These are phyloP conservation scores for Bactericera cockerelli DNA, from an alignment of 1,140 invertebrate species.

Conservation along the genomic window DNA sequence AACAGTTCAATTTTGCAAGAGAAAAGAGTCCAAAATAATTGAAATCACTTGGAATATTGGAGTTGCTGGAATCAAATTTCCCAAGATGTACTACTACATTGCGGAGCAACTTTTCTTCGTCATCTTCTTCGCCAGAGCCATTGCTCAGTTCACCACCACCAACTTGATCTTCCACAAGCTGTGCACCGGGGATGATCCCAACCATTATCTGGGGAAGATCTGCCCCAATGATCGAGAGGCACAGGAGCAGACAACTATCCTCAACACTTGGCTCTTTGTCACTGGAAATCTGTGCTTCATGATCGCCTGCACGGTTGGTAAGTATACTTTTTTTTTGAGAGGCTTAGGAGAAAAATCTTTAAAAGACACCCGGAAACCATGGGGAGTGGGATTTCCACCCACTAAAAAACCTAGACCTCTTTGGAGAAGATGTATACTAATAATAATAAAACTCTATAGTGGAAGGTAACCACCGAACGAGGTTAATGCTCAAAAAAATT, in stretches of 20 bases:
- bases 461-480: no score
- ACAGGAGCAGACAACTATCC: not conserved
- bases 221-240: not conserved
- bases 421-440: no score
- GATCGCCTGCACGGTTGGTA: not conserved
- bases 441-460: no score
- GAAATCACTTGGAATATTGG: no score
- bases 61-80: not conserved
- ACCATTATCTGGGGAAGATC: not conserved
- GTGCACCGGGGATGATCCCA: not conserved
- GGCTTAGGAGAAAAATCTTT: no score
- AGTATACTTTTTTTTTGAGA: not conserved
- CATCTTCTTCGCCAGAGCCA: not conserved
- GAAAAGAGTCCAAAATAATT: no score
- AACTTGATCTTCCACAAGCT: conserved; percentile 1
- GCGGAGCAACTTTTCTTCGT: not conserved
- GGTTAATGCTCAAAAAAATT: no score
- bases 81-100: conserved; percentile 5
- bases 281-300: not conserved
- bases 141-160: not conserved
- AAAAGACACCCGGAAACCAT: no score
- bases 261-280: not conserved
- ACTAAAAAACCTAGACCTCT: no score
- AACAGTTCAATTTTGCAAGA: no score
- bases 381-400: no score